Conservation (phyloP, 2,113 vertebrate species). For the Bujurquina vittata region DNA sequence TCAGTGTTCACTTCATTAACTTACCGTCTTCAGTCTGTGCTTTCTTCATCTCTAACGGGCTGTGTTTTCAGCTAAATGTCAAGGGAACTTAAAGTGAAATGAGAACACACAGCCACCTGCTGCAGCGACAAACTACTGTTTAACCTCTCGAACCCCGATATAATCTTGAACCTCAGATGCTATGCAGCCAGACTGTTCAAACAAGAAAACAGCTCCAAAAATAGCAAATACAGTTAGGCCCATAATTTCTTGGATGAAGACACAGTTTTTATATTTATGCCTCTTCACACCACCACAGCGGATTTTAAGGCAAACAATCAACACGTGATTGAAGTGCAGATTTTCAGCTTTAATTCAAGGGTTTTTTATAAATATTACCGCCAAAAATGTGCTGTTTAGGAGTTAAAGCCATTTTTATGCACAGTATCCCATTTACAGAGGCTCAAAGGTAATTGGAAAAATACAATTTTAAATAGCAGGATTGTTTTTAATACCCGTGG, state of each 20-base stretch:
- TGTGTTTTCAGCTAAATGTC: constrained; percentile 1
- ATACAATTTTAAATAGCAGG: background rate
- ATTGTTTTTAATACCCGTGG: background rate
- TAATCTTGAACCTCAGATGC: background rate
- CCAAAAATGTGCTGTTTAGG: too few relatives aligned
- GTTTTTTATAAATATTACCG: background rate
- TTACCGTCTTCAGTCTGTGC: background rate
- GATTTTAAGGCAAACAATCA: background rate
- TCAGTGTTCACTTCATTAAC: constrained; percentile 3
- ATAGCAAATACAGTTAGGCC: background rate
- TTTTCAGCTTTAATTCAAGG: background rate
- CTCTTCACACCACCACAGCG: background rate
- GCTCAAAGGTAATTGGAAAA: background rate
- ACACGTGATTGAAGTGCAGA: background rate
- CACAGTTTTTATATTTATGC: rapidly evolving
- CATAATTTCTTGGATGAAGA: background rate
- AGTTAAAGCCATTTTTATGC: background rate
- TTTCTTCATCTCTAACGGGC: background rate
- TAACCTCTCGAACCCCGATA: background rate
- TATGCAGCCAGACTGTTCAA: background rate
- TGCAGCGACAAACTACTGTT: constrained; percentile 4
- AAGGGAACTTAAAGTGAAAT: constrained; percentile 10
- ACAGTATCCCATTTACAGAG: background rate
- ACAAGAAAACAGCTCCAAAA: constrained; percentile 2
- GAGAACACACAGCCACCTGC: constrained; percentile 8